Evolutionary conservation across 2,113 vertebrate genomes (phyloP), one percentile per base, ranked within the genome.

Genomic region (Oncorhynchus kisutch): DNA sequence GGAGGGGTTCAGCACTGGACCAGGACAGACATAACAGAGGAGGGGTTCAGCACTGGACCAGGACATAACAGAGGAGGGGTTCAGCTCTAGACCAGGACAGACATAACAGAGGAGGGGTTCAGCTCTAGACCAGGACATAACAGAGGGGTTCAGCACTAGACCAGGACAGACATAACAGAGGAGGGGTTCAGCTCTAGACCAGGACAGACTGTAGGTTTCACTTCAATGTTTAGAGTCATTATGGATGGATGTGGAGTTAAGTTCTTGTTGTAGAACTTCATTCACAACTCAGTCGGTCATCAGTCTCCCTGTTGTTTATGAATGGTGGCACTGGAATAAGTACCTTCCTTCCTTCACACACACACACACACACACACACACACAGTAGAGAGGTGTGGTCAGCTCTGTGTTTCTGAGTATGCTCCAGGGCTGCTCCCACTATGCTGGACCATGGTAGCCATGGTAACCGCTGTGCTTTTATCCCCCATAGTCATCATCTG

Each of bases 281-380:
- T 67, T 60, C 45, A 81, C 68, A 78, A 70, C 70, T 59, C 73
- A 69, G 80, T 88, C 70, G 75, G 59, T 70, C 51, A 67, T 14
- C 12, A 65, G 57, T 14, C 16, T 59, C 74, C 48, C 22, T 65
- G 73, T 54, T 75, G 75, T 72, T 62, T 18, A 69, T 73, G n/a
- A 72, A 57, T 2, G 34, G 31, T 13, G 1, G 82, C 75, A 82
- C 76, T 78, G 20, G 45, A 90, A 87, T 82, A 87, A 88, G 90
- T 70, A 85, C 49, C 80, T 77, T 77, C 72, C 64, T 51, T n/a
- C 45, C n/a, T n/a, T 29, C 57, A 68, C 59, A 27, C 25, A 31
- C 29, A 31, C 45, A 49, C 57, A 68, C 59, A 27, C 25, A 67
- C 11, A 78, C 5, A 64, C 39, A 29, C 45, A 49, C 57, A 68